These are phyloP conservation scores for Polia nebulosa DNA, from an alignment of 2,888 invertebrate genomes.

Conservation along the genomic window DNA sequence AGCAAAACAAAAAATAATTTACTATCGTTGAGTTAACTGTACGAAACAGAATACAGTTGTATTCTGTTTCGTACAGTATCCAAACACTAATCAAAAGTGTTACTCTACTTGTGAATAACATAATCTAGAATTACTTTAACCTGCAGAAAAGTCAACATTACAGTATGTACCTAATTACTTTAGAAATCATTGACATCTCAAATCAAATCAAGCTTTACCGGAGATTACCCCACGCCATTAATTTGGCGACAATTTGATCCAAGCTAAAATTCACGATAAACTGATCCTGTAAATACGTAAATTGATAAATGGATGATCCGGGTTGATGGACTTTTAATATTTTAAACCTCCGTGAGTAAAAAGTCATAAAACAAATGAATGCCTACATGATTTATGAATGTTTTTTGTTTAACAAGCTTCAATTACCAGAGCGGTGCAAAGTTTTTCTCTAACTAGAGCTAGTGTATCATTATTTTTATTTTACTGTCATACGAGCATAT, in stretches of 20 bases:
- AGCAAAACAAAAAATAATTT: slow-evolving; percentile 2
- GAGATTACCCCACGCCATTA: slow-evolving; percentile 23
- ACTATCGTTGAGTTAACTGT: neutral
- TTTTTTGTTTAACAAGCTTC: neutral
- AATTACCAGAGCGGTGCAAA: slow-evolving; percentile 2
- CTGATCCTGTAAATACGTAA: slow-evolving; percentile 8
- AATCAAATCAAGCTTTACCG: slow-evolving; percentile 25
- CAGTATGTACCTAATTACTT: neutral
- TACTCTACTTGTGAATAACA: neutral
- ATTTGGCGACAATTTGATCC: slow-evolving; percentile 26
- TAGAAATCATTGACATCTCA: slow-evolving; percentile 22
- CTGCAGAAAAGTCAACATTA: neutral
- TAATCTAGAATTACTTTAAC: neutral
- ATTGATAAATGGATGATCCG: slow-evolving; percentile 30
- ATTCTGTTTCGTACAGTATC: too few relatives aligned
- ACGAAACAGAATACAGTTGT: neutral
- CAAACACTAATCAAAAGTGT: neutral
- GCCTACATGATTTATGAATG: neutral
- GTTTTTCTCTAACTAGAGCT: neutral
- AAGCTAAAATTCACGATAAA: slow-evolving; percentile 23
- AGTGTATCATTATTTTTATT: neutral
- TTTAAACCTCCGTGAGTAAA: slow-evolving; percentile 23
- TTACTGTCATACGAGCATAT: neutral
- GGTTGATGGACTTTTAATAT: slow-evolving; percentile 39
- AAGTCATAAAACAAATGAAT: slow-evolving; percentile 17